Conservation (phyloP, 2,888 invertebrate genomes). For the Noctua fimbriata region DNA sequence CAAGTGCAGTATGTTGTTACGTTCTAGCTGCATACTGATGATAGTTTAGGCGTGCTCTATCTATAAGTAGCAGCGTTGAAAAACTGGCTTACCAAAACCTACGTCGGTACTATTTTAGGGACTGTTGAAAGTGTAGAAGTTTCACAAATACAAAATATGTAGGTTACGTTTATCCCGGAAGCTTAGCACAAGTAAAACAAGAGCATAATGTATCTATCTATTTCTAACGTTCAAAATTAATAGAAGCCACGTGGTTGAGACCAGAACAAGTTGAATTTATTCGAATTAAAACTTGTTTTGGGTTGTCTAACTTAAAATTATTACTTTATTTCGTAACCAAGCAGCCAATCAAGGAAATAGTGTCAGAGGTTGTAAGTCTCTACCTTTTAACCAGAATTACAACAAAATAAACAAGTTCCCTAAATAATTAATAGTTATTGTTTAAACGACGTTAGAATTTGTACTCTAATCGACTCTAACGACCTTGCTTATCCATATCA, state of each 20-base stretch:
- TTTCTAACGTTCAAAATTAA: conserved; percentile 28
- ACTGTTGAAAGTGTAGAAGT: conserved; percentile 34
- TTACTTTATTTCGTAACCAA: conserved; percentile 12
- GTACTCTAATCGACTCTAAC: conserved; percentile 51
- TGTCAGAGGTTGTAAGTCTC: conserved; percentile 9
- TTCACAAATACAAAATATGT: conserved; percentile 42
- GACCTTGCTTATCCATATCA: conserved; percentile 62
- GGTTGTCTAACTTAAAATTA: conserved; percentile 1
- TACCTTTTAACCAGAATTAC: conserved; percentile 18
- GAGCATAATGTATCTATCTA: conserved; percentile 43
- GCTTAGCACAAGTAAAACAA: conserved; percentile 43
- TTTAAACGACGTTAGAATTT: conserved; percentile 43
- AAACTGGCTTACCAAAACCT: not conserved
- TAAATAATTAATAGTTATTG: conserved; percentile 50
- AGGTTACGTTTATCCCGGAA: conserved; percentile 64
- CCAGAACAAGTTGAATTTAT: conserved; percentile 12
- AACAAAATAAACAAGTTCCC: conserved; percentile 43
- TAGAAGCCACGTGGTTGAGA: conserved; percentile 39
- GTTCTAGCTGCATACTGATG: not conserved
- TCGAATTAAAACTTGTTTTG: conserved; percentile 33
- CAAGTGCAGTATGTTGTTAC: not conserved
- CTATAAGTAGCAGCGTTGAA: conserved; percentile 1
- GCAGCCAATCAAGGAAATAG: conserved; percentile 5
- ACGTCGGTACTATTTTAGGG: conserved; percentile 52
- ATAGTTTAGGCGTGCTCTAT: not conserved